phyloP scores from a whole-genome alignment of 2,113 vertebrate genomes.

The Scytalopus superciliaris region DNA sequence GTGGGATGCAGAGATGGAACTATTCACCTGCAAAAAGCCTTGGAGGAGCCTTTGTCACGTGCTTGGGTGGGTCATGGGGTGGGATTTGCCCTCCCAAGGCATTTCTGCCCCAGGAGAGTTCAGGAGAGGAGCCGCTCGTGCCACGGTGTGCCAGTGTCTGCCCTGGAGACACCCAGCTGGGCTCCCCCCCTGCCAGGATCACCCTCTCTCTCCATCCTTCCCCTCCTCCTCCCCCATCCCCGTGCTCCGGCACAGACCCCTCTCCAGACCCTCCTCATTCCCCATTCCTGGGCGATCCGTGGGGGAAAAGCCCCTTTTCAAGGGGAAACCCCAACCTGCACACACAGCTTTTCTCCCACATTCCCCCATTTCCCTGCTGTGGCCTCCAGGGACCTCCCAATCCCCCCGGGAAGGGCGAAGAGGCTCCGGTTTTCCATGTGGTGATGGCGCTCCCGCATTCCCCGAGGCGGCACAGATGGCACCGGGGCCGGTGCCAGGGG shows the following conservation, averaged over 20 bases:
- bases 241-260: background rate
- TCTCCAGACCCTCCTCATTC: background rate
- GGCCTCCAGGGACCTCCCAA: background rate
- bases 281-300: background rate
- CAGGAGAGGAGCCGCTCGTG: background rate
- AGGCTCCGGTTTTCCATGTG: background rate
- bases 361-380: background rate
- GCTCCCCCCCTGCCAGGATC: background rate
- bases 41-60: background rate
- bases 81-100: background rate
- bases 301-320: background rate
- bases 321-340: background rate
- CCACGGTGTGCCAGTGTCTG: background rate
- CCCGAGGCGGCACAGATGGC: background rate
- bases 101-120: background rate
- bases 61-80: accelerated
- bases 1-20: background rate
- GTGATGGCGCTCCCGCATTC: background rate
- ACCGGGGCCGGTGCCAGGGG: background rate
- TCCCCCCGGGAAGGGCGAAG: background rate
- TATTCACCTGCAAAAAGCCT: background rate
- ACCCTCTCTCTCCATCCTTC: background rate
- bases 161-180: background rate
- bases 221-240: background rate
- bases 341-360: background rate